phyloP scores from a whole-genome alignment of 2,797 vertebrate species.

The Poeciliopsis paucimaculata region DNA sequence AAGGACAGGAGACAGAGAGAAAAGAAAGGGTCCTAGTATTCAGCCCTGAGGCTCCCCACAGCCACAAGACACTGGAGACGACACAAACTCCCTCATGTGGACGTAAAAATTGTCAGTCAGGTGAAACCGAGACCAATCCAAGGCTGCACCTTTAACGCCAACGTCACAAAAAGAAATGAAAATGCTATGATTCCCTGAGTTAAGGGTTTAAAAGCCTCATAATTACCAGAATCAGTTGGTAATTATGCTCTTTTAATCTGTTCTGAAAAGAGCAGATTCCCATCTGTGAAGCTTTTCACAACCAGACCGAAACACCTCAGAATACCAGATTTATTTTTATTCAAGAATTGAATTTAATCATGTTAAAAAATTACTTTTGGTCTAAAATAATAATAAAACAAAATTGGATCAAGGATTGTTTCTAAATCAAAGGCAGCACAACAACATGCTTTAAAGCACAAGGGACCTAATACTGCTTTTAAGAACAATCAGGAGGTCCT shows the following conservation, averaged over 20 bases:
- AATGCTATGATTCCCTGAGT: neutral
- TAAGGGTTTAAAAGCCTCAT: neutral
- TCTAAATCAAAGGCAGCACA: neutral
- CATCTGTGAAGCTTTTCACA: neutral
- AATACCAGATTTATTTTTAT: neutral
- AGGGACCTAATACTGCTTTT: neutral
- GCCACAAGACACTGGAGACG: neutral
- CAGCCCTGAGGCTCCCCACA: neutral
- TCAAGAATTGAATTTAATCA: no score
- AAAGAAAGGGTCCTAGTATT: neutral
- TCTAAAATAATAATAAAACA: neutral
- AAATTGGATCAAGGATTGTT: neutral
- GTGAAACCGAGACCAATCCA: neutral
- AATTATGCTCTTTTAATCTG: no score
- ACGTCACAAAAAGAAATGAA: neutral
- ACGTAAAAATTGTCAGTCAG: neutral
- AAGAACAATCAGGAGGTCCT: neutral
- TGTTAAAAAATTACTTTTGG: neutral
- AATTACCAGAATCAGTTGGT: neutral
- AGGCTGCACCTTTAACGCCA: neutral
- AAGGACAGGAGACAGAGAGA: neutral
- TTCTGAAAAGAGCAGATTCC: neutral
- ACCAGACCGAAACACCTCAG: neutral
- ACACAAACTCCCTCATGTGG: neutral
- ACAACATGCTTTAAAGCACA: neutral